Conservation (phyloP, 2,888 invertebrate species). For the Dicycla oo region DNA sequence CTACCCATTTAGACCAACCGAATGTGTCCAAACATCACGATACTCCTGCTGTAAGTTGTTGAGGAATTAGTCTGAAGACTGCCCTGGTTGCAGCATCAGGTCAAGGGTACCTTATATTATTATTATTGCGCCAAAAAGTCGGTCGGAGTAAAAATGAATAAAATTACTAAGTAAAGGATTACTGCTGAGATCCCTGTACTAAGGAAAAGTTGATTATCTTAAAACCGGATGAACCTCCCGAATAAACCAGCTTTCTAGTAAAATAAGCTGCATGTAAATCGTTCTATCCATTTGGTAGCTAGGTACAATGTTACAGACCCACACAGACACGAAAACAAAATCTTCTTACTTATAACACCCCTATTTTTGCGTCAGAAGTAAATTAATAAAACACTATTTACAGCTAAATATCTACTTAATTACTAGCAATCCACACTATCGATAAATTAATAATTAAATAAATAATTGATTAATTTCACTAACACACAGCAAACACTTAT, state of each 20-base stretch:
- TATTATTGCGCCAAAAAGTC: too few relatives aligned
- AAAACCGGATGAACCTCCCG: not conserved
- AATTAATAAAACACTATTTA: not conserved
- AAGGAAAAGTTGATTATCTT: not conserved
- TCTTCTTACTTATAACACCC: not conserved
- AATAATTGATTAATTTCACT: not conserved
- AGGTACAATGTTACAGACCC: not conserved
- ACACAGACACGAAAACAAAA: too few relatives aligned
- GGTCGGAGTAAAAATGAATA: not conserved
- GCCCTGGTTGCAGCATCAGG: not conserved
- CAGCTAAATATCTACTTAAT: not conserved
- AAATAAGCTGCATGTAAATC: not conserved
- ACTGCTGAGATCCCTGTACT: not conserved
- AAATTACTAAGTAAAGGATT: not conserved
- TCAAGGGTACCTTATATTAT: not conserved
- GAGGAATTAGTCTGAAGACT: not conserved
- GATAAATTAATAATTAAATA: not conserved
- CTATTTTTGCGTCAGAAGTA: not conserved
- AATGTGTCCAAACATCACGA: too few relatives aligned
- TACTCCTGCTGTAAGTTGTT: too few relatives aligned
- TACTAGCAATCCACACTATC: not conserved
- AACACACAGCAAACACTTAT: not conserved
- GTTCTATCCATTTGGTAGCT: not conserved
- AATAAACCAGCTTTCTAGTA: not conserved
- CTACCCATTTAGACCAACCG: too few relatives aligned